These are phyloP conservation scores for Elachura formosa DNA, from an alignment of 2,113 vertebrate genomes.

Conservation along the genomic window DNA sequence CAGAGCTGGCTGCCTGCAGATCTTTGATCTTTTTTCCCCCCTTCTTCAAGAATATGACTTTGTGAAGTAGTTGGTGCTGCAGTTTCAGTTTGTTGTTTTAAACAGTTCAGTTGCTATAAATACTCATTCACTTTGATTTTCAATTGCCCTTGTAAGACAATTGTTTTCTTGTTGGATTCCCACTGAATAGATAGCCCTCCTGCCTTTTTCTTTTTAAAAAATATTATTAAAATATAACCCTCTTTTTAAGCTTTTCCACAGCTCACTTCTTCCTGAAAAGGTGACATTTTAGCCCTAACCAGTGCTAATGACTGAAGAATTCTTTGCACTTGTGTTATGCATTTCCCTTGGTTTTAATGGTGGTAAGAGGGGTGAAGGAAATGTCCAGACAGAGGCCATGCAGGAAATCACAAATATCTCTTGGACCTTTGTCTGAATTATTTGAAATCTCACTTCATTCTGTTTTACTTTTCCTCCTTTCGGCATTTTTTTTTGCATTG, in stretches of 20 bases:
- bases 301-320: neutral
- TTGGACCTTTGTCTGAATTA: neutral
- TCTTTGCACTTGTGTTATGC: neutral
- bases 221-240: neutral
- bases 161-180: conserved; percentile 51
- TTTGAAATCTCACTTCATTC: neutral
- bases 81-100: conserved; percentile 69
- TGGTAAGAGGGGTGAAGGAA: neutral
- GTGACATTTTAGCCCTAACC: neutral
- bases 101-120: conserved; percentile 68
- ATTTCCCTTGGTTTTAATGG: neutral
- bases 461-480: neutral
- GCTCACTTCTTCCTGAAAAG: neutral
- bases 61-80: conserved; percentile 66
- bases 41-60: conserved; percentile 61
- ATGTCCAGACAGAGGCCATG: neutral
- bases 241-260: neutral
- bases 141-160: conserved; percentile 64
- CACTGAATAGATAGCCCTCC: conserved; percentile 7
- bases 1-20: conserved; percentile 61
- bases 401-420: neutral
- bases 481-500: neutral
- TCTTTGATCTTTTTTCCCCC: conserved; percentile 65
- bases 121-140: conserved; percentile 67
- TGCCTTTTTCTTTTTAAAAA: neutral